A percentile compares a stretch with the other conserved stretches of the same genome.
These are phyloP conservation scores for Lamellibrachia satsuma DNA, from an alignment of 2,888 invertebrate genomes.

Conservation along the genomic window DNA sequence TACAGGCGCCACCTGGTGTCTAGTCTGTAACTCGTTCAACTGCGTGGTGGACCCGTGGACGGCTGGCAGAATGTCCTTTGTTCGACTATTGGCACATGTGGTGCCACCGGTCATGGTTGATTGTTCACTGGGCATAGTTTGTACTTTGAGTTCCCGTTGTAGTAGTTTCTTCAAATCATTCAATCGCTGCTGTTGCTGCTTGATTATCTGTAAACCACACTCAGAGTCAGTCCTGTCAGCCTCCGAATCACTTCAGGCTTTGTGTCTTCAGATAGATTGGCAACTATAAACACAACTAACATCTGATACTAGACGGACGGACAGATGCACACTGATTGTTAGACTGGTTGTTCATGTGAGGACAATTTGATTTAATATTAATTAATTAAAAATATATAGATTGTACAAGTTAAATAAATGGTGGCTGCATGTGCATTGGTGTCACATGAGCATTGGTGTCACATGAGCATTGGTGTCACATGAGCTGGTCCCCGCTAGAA, in stretches of 20 bases:
- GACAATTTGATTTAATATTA: no score
- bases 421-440: no score
- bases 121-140: conserved; percentile 65
- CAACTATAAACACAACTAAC: background rate
- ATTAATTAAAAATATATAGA: no score
- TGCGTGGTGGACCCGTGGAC: background rate
- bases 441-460: no score
- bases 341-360: no score
- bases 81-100: background rate
- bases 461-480: no score
- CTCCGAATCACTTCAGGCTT: background rate
- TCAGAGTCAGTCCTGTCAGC: background rate
- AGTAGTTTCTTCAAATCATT: conserved; percentile 90
- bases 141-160: conserved; percentile 79
- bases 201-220: conserved; percentile 68
- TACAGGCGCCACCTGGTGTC: background rate
- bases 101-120: conserved; percentile 8
- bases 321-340: no score
- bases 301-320: background rate
- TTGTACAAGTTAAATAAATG: no score
- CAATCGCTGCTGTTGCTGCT: conserved; percentile 86
- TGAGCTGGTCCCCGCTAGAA: no score
- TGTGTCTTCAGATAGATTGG: background rate
- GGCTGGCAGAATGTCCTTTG: background rate
- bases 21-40: background rate